Conservation (phyloP, 35 echinoderm and acorn worm genomes). For the Hemicentrotus pulcherrimus region DNA sequence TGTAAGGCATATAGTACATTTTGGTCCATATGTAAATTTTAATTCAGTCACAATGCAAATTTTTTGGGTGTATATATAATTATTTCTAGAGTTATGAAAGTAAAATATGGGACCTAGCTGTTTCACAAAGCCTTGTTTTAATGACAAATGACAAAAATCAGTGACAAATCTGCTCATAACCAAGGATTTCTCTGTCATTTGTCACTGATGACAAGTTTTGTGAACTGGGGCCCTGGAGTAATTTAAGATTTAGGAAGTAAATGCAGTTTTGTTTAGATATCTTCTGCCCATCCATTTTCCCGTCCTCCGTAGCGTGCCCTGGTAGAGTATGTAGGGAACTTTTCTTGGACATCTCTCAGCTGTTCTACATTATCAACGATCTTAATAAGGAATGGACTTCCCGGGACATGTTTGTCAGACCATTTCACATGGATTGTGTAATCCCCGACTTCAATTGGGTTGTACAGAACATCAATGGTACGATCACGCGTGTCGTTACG, state of each 20-base stretch:
- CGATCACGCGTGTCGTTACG: constrained; percentile 81
- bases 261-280: neutral
- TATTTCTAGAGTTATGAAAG: neutral
- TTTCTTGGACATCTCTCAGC: constrained; percentile 59
- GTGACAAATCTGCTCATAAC: too few species aligned
- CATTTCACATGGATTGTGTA: constrained; percentile 94
- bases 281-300: constrained; percentile 34
- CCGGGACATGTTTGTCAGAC: constrained; percentile 90
- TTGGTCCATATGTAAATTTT: neutral
- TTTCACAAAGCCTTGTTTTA: too few species aligned
- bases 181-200: too few species aligned
- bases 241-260: too few species aligned
- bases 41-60: neutral
- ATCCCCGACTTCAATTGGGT: constrained; percentile 78
- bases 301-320: neutral
- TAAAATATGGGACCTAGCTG: neutral
- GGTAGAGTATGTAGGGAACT: constrained; percentile 52
- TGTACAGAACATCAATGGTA: constrained; percentile 90
- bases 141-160: too few species aligned
- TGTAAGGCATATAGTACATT: neutral
- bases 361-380: constrained; percentile 78
- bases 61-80: neutral
- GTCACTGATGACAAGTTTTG: too few species aligned
- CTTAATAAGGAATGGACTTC: constrained; percentile 80
- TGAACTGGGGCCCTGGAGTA: too few species aligned